These are phyloP conservation scores for Tricholaema leucomelas DNA, from an alignment of 2,113 vertebrate species.

Conservation along the genomic window DNA sequence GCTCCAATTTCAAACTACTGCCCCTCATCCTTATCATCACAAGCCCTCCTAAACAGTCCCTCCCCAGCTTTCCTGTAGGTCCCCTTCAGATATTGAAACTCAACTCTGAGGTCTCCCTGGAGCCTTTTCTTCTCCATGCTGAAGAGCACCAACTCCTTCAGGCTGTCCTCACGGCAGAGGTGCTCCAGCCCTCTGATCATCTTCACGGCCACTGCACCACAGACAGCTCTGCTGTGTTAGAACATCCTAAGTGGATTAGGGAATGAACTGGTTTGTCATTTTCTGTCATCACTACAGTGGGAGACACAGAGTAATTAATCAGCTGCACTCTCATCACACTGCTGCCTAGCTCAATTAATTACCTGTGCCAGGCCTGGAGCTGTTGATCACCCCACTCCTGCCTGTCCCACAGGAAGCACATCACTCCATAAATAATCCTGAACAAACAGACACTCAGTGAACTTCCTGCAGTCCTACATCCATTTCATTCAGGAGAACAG, in stretches of 20 bases:
- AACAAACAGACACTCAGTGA: neutral
- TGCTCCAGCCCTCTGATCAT: neutral
- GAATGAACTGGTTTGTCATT: neutral
- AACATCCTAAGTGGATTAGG: neutral
- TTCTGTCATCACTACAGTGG: neutral
- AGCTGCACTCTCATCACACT: neutral
- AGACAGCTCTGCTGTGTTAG: neutral
- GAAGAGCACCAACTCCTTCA: neutral
- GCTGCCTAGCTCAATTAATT: slow-evolving; percentile 19
- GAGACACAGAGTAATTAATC: neutral
- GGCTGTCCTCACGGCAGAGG: neutral
- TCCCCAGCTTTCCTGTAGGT: too few species aligned
- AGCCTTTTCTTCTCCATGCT: too few species aligned
- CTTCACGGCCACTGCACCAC: neutral
- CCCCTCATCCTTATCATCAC: too few species aligned
- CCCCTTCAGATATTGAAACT: too few species aligned
- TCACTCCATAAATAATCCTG: neutral
- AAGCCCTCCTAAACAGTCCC: too few species aligned
- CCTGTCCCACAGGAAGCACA: neutral
- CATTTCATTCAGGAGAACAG: neutral
- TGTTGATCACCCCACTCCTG: neutral
- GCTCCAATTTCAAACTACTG: too few species aligned
- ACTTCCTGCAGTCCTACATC: neutral
- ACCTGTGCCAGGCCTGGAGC: neutral
- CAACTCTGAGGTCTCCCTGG: too few species aligned